Evolutionary conservation across 2,797 vertebrate genomes (phyloP).

Genomic region (Emys orbicularis): DNA sequence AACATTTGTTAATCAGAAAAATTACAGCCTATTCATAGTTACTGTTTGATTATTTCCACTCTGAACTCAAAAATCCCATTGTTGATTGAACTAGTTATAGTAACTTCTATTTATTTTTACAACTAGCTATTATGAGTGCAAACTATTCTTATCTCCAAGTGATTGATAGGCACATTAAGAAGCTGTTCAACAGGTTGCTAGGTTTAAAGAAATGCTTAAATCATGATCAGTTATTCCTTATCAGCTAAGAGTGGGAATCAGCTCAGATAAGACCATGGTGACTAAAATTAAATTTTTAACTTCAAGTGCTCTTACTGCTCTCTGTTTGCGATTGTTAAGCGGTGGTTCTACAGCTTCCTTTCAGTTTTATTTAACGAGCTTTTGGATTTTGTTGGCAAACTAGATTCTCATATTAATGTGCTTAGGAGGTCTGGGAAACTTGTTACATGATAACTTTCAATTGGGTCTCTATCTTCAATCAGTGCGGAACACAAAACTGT

Average conservation of each 20-base stretch:
- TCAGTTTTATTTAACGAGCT: constrained; percentile 59
- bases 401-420: constrained; percentile 32
- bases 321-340: constrained; percentile 67
- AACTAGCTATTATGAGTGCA: constrained; percentile 85
- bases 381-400: constrained; percentile 47
- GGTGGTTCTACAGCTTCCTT: constrained; percentile 60
- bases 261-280: constrained; percentile 80
- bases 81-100: constrained; percentile 86
- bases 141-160: constrained; percentile 83
- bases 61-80: constrained; percentile 83
- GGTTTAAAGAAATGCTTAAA: constrained; percentile 85
- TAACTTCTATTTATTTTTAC: constrained; percentile 88
- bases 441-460: constrained; percentile 45
- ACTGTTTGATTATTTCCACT: constrained; percentile 84
- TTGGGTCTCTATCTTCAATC: not conserved
- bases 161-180: constrained; percentile 88
- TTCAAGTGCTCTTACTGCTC: constrained; percentile 62
- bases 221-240: constrained; percentile 82
- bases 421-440: constrained; percentile 50
- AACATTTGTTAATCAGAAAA: constrained; percentile 87
- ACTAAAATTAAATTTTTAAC: constrained; percentile 75
- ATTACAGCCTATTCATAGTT: constrained; percentile 85
- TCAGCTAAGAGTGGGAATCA: constrained; percentile 79
- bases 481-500: not conserved
- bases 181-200: constrained; percentile 87